Percentiles rank a stretch among this genome's conserved stretches.
Evolutionary conservation across 1,140 invertebrate genomes (phyloP).

Genomic region (Ephestia elutella): DNA sequence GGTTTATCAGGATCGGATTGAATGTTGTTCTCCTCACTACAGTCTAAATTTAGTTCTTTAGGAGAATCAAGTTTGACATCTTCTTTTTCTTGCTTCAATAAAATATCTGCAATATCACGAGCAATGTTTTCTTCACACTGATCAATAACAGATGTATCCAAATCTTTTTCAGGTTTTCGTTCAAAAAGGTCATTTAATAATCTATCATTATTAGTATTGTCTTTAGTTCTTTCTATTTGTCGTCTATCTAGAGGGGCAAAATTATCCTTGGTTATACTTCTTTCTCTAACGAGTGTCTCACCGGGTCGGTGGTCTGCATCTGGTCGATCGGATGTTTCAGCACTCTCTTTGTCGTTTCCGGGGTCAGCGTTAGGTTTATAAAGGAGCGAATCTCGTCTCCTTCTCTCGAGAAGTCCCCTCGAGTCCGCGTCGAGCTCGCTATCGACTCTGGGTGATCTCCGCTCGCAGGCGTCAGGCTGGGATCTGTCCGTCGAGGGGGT

Average conservation of each 20-base stretch:
- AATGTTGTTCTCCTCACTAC: conserved; percentile 22
- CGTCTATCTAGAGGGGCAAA: conserved; percentile 7
- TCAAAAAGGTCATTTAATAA: neutral
- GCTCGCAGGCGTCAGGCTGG: conserved; percentile 24
- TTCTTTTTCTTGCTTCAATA: conserved; percentile 21
- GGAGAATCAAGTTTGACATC: conserved; percentile 16
- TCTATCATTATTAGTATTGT: neutral
- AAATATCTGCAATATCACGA: conserved; percentile 25
- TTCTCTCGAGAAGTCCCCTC: conserved; percentile 16
- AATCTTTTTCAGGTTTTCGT: conserved; percentile 2
- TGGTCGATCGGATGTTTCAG: neutral
- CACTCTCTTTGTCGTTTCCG: conserved; percentile 7
- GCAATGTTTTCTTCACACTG: conserved; percentile 22
- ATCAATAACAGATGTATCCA: neutral
- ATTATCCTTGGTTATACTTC: conserved; percentile 7
- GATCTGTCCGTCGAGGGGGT: conserved; percentile 48
- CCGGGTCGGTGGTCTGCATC: conserved; percentile 4
- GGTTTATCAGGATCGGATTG: conserved; percentile 13
- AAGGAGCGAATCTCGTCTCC: conserved; percentile 26
- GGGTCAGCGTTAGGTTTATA: conserved; percentile 7
- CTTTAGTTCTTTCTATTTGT: conserved; percentile 4
- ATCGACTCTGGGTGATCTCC: conserved; percentile 10
- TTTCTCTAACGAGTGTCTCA: neutral
- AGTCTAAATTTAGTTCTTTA: conserved; percentile 18
- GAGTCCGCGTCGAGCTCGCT: conserved; percentile 15